phyloP scores from a whole-genome alignment of 1,140 invertebrate genomes.

The Atopsyche davidsoni region DNA sequence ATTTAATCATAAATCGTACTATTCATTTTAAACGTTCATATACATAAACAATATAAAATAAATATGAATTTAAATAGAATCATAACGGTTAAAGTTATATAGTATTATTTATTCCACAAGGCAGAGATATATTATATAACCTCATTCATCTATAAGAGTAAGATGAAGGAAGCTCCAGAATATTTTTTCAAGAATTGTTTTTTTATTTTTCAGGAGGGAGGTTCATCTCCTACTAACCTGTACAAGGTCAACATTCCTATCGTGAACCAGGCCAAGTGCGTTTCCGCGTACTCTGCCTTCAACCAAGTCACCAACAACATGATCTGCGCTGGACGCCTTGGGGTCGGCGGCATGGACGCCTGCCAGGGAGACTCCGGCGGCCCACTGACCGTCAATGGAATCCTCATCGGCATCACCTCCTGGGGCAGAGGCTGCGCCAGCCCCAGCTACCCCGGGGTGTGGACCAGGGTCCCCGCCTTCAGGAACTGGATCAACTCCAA shows the following conservation, averaged over 20 bases:
- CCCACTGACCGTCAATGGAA: constrained; percentile 46
- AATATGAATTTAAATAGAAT: too few species aligned
- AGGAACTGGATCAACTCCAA: constrained; percentile 5
- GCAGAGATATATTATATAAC: background rate
- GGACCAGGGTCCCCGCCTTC: constrained; percentile 42
- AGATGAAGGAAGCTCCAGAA: background rate
- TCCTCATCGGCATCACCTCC: constrained; percentile 50
- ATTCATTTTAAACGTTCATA: too few species aligned
- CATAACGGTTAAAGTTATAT: background rate
- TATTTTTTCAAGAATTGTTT: constrained; percentile 17
- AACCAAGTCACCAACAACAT: constrained; percentile 53
- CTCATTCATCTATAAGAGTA: background rate
- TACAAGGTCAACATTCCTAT: constrained; percentile 39
- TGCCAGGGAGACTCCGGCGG: constrained; percentile 55
- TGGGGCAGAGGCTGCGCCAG: constrained; percentile 46
- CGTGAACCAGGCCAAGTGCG: constrained; percentile 33
- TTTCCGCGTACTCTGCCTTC: constrained; percentile 27
- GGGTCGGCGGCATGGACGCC: constrained; percentile 35
- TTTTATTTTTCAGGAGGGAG: constrained; percentile 4
- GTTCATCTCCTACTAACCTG: constrained; percentile 31
- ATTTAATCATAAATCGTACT: too few species aligned
- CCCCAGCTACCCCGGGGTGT: constrained; percentile 48
- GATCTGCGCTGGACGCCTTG: constrained; percentile 56
- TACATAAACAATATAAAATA: too few species aligned
- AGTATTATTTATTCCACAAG: background rate